Base-by-base conservation (phyloP, 2,797 vertebrate genomes). In the Chaenodraco wilsoni region DNA sequence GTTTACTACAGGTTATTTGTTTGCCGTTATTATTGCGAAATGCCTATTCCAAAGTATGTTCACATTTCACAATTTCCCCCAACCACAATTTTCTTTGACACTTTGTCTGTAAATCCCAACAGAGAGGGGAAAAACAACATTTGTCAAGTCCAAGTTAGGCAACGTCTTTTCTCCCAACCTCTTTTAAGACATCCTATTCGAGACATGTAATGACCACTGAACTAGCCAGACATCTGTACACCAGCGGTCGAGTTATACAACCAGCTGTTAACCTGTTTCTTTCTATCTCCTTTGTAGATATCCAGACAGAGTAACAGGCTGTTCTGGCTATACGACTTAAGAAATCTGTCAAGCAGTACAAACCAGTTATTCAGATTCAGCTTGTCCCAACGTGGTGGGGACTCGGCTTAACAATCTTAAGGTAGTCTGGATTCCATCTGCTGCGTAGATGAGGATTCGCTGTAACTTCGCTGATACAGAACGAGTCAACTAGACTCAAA, bases 351-450 rank as follows among this genome's bases (percentile, higher is more conserved):
- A 76, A 41, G 31, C 1, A 7, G 3, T 51, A 85, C 49, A 48
- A 78, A 77, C 46, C 27, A 44, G 55, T 55, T 21, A 19, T 37
- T 66, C 31, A 8, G 16, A 75, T 52, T 64, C 27, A 49, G 41
- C 48, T 13, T 43, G 37, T 82, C 61, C 54, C 54, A 21, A 72
- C 68, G 61, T 43, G 65, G 58, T 11, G 48, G 67, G 65, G 77
- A 78, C 78, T 61, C 69, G 83, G 72, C 52, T 65, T 61, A 64
- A 79, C 77, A 66, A 19, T 65, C 54, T 74, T 51, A 75, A 82
- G 82, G 85, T 37, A 59, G 82, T 87, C 91, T 93, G 90, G 89
- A 83, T 72, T 89, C 84, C 72, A 77, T 93, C 91, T 66, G 76
- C 70, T 45, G 77, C 43, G 12, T 72, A 57, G 60, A 73, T 21